Percentiles rank a stretch among this genome's conserved stretches.
Evolutionary conservation across 1,140 invertebrate species (phyloP).

Genomic region (Meloidogyne floridensis): DNA sequence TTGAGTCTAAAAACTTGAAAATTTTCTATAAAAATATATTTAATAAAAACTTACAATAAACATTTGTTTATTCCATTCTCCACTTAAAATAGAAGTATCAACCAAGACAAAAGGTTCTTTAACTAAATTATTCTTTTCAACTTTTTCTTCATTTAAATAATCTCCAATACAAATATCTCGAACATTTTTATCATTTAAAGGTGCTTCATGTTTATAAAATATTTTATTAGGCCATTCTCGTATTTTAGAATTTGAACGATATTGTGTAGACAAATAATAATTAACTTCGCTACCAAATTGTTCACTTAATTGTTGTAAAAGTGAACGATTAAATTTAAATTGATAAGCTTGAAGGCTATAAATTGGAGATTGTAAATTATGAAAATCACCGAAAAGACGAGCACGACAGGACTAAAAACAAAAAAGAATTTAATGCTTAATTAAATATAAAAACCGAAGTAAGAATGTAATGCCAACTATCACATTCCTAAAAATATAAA

Average conservation of each 20-base stretch:
- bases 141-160: not conserved
- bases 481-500: not conserved
- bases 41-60: not conserved
- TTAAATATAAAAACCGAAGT: conserved; percentile 10
- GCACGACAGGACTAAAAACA: not conserved
- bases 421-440: not conserved
- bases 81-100: not conserved
- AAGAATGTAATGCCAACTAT: not conserved
- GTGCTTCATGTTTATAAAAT: conserved; percentile 3
- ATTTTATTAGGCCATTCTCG: not conserved
- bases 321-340: conserved; percentile 2
- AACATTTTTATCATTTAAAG: conserved; percentile 2
- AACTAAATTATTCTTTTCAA: not conserved
- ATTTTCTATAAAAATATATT: not conserved
- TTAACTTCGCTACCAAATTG: conserved; percentile 12
- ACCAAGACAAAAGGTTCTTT: conserved; percentile 6
- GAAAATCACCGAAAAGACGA: conserved; percentile 17
- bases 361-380: not conserved
- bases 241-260: not conserved
- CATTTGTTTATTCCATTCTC: conserved; percentile 14
- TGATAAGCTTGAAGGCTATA: not conserved
- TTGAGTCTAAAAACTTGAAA: not conserved
- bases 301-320: conserved; percentile 5
- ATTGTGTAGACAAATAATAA: conserved; percentile 11
- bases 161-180: not conserved